Evolutionary conservation across 1,140 invertebrate genomes (phyloP).

Genomic region (Cydia strobilella): DNA sequence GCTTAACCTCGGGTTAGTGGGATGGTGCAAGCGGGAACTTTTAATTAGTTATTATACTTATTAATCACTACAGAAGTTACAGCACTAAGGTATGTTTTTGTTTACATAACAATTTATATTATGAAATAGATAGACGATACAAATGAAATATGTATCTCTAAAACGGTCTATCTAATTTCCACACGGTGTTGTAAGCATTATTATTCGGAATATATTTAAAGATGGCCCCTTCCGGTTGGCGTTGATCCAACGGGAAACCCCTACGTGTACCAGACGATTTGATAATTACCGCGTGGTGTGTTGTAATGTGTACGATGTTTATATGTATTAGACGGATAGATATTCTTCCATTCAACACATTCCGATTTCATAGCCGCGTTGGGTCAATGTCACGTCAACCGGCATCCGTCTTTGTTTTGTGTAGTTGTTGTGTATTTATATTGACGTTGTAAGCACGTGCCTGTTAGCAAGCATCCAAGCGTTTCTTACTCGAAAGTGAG

Average conservation of each 20-base stretch:
- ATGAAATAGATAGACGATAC: not conserved
- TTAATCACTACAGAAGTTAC: no score
- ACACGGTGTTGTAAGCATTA: conserved; percentile 53
- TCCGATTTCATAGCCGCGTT: conserved; percentile 42
- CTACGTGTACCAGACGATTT: conserved; percentile 68
- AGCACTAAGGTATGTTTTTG: no score
- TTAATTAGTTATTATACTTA: no score
- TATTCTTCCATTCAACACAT: conserved; percentile 47
- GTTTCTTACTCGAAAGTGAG: conserved; percentile 71
- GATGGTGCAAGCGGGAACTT: no score
- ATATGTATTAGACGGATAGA: conserved; percentile 37
- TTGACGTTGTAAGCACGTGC: conserved; percentile 54
- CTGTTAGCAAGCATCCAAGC: conserved; percentile 47
- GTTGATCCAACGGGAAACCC: conserved; percentile 67
- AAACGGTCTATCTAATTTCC: conserved; percentile 34
- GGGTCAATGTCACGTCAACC: conserved; percentile 66
- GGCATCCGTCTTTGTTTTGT: conserved; percentile 57
- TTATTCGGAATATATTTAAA: conserved; percentile 69
- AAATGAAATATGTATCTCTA: not conserved
- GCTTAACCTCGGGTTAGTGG: no score
- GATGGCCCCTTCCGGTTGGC: conserved; percentile 69
- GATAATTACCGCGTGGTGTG: conserved; percentile 66
- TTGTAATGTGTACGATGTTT: conserved; percentile 45
- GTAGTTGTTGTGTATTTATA: conserved; percentile 57
- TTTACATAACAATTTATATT: no score